Evolutionary conservation across 64 coral and sea anemone species (phyloP).

Genomic region (Montipora sp.): DNA sequence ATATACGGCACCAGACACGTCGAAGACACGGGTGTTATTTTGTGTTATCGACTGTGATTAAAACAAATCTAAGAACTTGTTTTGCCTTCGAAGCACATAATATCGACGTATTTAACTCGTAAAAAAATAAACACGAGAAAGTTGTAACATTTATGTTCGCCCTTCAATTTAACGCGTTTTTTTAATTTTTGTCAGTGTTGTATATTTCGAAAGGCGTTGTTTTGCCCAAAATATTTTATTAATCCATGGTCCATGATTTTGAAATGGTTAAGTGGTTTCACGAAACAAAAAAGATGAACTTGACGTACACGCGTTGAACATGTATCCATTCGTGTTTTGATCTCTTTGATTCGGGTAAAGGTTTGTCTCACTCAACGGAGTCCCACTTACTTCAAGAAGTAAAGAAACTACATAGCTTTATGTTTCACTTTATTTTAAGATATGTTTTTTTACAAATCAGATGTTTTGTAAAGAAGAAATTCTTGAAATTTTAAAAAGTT

Average conservation of each 20-base stretch:
- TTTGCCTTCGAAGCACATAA: background rate
- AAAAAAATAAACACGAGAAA: background rate
- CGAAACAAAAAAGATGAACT: background rate
- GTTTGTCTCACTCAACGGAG: background rate
- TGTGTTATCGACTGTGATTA: background rate
- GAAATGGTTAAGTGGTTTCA: no score
- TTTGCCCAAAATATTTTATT: background rate
- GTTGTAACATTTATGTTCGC: background rate
- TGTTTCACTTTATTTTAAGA: background rate
- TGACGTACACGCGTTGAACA: no score
- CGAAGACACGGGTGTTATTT: background rate
- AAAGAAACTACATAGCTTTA: no score
- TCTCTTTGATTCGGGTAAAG: no score
- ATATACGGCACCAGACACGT: background rate
- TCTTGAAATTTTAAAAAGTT: background rate
- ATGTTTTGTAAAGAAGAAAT: slow-evolving; percentile 20
- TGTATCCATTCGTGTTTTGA: no score
- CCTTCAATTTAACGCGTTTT: no score
- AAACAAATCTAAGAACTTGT: slow-evolving; percentile 10
- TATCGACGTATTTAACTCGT: background rate
- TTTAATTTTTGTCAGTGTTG: background rate
- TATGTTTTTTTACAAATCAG: background rate
- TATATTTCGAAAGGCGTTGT: background rate
- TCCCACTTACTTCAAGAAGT: no score
- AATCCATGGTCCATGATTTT: background rate